phyloP scores from a whole-genome alignment of 2,888 invertebrate species.

The Oscheius sp. region DNA sequence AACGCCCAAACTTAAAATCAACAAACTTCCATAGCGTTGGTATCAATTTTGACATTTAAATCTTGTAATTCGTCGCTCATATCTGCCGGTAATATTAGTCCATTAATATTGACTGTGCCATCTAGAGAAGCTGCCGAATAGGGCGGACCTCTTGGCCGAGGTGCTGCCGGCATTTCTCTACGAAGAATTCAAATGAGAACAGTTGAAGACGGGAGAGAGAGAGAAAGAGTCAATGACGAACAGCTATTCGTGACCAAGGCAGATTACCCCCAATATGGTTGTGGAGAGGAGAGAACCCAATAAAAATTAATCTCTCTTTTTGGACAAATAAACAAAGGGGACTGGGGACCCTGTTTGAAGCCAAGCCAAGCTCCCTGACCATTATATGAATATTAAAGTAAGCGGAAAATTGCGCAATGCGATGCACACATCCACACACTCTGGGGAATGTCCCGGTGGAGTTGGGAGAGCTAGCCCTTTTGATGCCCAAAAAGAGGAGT shows the following conservation, averaged over 20 bases:
- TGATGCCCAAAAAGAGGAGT: not conserved
- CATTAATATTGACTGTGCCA: slow-evolving; percentile 57
- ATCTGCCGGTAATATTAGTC: slow-evolving; percentile 64
- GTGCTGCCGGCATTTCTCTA: slow-evolving; percentile 15
- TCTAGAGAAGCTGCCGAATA: slow-evolving; percentile 10
- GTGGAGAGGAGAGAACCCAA: not conserved
- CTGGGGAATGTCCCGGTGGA: not conserved
- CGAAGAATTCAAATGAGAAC: not conserved
- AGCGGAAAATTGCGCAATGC: slow-evolving; percentile 14
- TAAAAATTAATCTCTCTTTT: slow-evolving; percentile 2
- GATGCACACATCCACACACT: too few relatives aligned
- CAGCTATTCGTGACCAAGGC: slow-evolving; percentile 3
- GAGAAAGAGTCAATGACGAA: not conserved
- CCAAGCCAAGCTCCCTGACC: slow-evolving; percentile 5
- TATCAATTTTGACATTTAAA: slow-evolving; percentile 65
- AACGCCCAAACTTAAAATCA: not conserved
- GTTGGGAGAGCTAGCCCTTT: not conserved
- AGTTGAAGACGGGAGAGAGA: slow-evolving; percentile 3
- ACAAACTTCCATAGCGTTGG: slow-evolving; percentile 39
- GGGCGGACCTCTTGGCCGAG: slow-evolving; percentile 11
- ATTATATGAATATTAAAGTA: slow-evolving; percentile 20
- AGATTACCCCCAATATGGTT: slow-evolving; percentile 5
- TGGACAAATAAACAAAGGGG: not conserved
- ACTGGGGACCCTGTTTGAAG: slow-evolving; percentile 3
- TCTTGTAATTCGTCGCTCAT: slow-evolving; percentile 67